Evolutionary conservation across 2,888 invertebrate species (phyloP).

Genomic region (Leucophora obtusa): DNA sequence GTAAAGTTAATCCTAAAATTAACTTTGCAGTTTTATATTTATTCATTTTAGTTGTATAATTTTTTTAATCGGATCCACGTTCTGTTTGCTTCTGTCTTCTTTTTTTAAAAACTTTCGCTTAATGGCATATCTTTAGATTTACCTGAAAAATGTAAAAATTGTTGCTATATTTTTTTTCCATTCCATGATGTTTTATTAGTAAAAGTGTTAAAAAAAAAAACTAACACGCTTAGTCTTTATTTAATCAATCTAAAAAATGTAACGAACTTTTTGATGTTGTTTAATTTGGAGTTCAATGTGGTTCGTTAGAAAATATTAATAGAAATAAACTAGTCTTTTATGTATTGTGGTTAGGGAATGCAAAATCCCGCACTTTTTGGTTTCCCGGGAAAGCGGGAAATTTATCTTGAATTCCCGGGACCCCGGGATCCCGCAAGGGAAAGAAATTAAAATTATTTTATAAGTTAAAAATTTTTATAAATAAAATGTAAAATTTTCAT

Average conservation of each 20-base stretch:
- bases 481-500: too few species aligned
- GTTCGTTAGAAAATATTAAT: too few species aligned
- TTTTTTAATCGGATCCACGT: slow-evolving; percentile 53
- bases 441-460: too few species aligned
- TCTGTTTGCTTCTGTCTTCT: neutral
- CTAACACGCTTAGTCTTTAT: neutral
- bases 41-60: slow-evolving; percentile 63
- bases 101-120: slow-evolving; percentile 58
- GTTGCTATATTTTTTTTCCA: neutral
- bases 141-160: slow-evolving; percentile 6
- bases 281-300: too few species aligned
- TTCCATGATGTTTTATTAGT: neutral
- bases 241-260: neutral
- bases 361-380: too few species aligned
- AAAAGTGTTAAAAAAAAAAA: neutral
- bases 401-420: too few species aligned
- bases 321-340: too few species aligned
- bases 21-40: slow-evolving; percentile 65
- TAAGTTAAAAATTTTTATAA: too few species aligned
- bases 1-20: slow-evolving; percentile 64
- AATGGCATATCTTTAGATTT: slow-evolving; percentile 54
- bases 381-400: too few species aligned
- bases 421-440: too few species aligned
- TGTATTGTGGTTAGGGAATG: too few species aligned
- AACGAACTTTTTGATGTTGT: neutral